Base-by-base conservation (phyloP, 2,113 vertebrate species). In the Catharus bicknelli region DNA sequence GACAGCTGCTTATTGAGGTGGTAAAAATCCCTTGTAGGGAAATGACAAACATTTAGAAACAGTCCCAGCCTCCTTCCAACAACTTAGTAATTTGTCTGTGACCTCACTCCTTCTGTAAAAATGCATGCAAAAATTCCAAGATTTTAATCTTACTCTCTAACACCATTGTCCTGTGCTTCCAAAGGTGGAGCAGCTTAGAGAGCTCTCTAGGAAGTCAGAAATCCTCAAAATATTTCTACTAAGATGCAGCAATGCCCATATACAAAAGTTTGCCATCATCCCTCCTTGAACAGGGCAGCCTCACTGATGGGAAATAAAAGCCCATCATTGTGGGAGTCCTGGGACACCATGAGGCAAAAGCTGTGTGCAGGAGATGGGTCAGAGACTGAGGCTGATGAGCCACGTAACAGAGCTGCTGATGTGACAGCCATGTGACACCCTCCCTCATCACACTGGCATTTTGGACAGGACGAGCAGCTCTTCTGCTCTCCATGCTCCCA, bases 381-480 rank as follows among this genome's bases (percentile, higher is more conserved):
- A 83, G 30, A 51, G 5, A 48, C 57, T 7, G 34, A 45, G 23
- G 34, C 34, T 34, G 3, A 8, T 1, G 21, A 57, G 38, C 38
- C 20, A 10, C 0, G 0, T 13, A 21, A 10, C 25, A 1, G 32
- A 63, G 43, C 0, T 10, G 43, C 30, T 26, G 85, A 38, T 55
- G 48, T 22, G 53, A 12, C 11, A 42, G 5, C 11, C 1, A 0
- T 20, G 45, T 10, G 67, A n/a, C 42, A 42, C 16, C 14, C 4
- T 51, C 11, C 23, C 50, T 86, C 61, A 25, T 42, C 59, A 10
- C 55, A 34, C n/a, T 2, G 3, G 36, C 21, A 2, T 38, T 51
- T 22, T 50, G 54, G 45, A 14, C 2, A 59, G 72, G 66, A 74
- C 0, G 21, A 90, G 63, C 42, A 69, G 34, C 14, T 51, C 36